phyloP scores from a whole-genome alignment of 2,113 vertebrate genomes.

The Hemibagrus wyckioides region DNA sequence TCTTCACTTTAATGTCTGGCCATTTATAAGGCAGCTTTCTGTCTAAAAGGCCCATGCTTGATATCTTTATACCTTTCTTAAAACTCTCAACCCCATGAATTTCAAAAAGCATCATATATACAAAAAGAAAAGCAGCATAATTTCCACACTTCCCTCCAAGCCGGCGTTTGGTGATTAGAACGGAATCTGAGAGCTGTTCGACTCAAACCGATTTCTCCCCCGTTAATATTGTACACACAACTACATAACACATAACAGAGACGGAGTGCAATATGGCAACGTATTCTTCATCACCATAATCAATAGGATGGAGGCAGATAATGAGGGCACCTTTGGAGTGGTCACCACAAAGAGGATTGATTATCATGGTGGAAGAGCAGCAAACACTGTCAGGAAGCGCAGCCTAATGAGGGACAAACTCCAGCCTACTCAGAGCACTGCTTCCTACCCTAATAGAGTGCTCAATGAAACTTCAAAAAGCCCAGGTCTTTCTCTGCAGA shows the following conservation, averaged over 20 bases:
- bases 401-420: constrained; percentile 52
- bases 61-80: constrained; percentile 31
- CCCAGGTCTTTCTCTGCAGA: constrained; percentile 30
- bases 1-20: constrained; percentile 41
- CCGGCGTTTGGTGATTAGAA: not conserved
- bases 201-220: constrained; percentile 12
- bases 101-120: not conserved
- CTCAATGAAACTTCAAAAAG: constrained; percentile 49
- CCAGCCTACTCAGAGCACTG: constrained; percentile 29
- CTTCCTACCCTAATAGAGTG: constrained; percentile 43
- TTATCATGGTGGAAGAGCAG: constrained; percentile 49
- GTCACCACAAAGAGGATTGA: constrained; percentile 53
- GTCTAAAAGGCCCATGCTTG: constrained; percentile 25
- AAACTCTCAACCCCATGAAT: not conserved
- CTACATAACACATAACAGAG: constrained; percentile 28
- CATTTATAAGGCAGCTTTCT: constrained; percentile 33
- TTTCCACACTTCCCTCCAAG: not conserved
- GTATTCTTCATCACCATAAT: constrained; percentile 52
- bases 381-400: constrained; percentile 43
- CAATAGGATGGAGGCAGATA: constrained; percentile 55
- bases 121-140: not conserved
- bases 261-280: constrained; percentile 24
- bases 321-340: constrained; percentile 49
- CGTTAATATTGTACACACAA: constrained; percentile 21
- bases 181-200: not conserved